Conservation (phyloP, 30 jellyfish, hydroid and myxozoan genomes). For the Pseudorhiza aurosa region DNA sequence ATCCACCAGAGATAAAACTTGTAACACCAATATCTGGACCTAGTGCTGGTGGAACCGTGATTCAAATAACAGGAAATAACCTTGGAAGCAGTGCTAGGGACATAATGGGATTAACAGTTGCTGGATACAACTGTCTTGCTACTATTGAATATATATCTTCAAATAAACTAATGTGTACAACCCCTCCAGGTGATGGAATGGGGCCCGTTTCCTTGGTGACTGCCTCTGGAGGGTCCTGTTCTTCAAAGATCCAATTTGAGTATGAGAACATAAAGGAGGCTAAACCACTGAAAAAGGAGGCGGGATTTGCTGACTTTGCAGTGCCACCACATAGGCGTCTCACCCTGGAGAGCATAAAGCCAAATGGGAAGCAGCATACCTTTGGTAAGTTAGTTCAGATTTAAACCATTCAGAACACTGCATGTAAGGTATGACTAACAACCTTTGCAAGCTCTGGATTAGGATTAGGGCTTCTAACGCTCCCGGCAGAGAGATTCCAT, state of each 20-base stretch:
- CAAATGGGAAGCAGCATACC: slow-evolving; percentile 22
- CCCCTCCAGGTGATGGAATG: slow-evolving; percentile 72
- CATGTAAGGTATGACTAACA: too few relatives aligned
- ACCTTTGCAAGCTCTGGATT: too few relatives aligned
- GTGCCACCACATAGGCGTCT: background rate
- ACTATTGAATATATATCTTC: slow-evolving; percentile 78
- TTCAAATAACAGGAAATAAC: slow-evolving; percentile 78
- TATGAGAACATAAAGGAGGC: slow-evolving; percentile 29
- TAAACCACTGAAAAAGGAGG: background rate
- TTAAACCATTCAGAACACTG: too few relatives aligned
- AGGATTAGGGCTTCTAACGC: too few relatives aligned
- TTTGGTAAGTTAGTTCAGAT: slow-evolving; percentile 17
- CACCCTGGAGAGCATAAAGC: slow-evolving; percentile 12
- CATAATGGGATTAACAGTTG: slow-evolving; percentile 68
- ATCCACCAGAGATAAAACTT: slow-evolving; percentile 72
- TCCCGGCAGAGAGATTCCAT: too few relatives aligned
- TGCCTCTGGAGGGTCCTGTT: slow-evolving; percentile 79
- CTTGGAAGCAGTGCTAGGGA: slow-evolving; percentile 76
- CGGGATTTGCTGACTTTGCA: background rate
- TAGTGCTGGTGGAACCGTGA: slow-evolving; percentile 81
- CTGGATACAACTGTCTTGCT: slow-evolving; percentile 78
- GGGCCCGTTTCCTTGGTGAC: slow-evolving; percentile 79
- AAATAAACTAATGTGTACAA: slow-evolving; percentile 82
- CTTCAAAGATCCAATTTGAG: slow-evolving; percentile 67
- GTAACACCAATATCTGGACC: slow-evolving; percentile 90